Percentiles rank a stretch among this genome's conserved stretches.
Conservation (phyloP, 2,113 vertebrate genomes). For the Hippocampus comes region DNA sequence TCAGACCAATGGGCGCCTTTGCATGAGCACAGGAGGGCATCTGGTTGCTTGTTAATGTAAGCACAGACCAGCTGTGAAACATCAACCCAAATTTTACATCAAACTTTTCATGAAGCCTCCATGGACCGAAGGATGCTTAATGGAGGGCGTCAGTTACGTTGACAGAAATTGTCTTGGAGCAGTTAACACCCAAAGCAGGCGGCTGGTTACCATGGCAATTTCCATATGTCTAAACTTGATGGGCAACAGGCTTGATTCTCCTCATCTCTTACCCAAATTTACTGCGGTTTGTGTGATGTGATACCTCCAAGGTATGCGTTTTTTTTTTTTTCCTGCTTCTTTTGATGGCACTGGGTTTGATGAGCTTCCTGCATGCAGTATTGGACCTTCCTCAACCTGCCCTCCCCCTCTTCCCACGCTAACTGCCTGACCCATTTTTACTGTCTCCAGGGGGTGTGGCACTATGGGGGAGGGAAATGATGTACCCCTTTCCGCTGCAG, state of each 20-base stretch:
- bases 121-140: not conserved
- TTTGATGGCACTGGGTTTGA: constrained; percentile 1
- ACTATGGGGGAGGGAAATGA: not conserved
- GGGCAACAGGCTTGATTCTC: constrained; percentile 9
- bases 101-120: not conserved
- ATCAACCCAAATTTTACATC: not conserved
- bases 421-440: constrained; percentile 68
- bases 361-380: constrained; percentile 25
- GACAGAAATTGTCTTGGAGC: not conserved
- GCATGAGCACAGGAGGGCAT: constrained; percentile 14
- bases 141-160: not conserved
- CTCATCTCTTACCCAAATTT: not conserved
- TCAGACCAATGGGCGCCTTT: constrained; percentile 9
- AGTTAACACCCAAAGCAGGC: constrained; percentile 1
- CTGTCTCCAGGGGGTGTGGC: constrained; percentile 39
- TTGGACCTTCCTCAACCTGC: constrained; percentile 17
- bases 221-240: constrained; percentile 7
- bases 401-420: constrained; percentile 7
- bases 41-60: constrained; percentile 28
- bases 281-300: not conserved
- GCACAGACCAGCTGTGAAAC: constrained; percentile 7
- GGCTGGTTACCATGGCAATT: constrained; percentile 42
- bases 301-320: no score
- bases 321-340: not conserved
- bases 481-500: constrained; percentile 21